Evolutionary conservation across 2,888 invertebrate genomes (phyloP).

Genomic region (Noctua janthe): DNA sequence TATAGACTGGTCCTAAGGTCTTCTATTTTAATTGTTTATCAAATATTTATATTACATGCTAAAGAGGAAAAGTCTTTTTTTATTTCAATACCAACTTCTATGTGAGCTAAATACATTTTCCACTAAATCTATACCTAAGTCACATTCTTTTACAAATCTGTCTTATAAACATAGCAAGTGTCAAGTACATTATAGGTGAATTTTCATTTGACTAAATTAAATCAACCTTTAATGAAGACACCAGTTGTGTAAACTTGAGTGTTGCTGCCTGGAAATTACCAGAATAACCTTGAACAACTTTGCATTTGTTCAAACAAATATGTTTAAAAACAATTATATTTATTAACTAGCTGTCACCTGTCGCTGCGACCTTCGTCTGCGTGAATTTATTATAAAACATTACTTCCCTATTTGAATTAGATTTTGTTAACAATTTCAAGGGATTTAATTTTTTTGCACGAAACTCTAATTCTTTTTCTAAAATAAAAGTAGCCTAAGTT

Average conservation of each 20-base stretch:
- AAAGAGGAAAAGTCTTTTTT: slow-evolving; percentile 6
- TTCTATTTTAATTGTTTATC: background rate
- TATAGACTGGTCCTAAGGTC: background rate
- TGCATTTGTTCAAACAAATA: background rate
- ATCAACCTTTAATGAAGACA: background rate
- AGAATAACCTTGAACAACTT: slow-evolving; percentile 3
- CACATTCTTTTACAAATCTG: slow-evolving; percentile 2
- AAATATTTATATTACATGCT: slow-evolving; percentile 21
- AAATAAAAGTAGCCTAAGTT: background rate
- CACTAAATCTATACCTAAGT: slow-evolving; percentile 27
- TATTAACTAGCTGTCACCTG: background rate
- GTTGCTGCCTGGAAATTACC: background rate
- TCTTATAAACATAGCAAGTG: background rate
- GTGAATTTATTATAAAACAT: too few relatives aligned
- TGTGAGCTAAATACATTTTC: slow-evolving; percentile 22
- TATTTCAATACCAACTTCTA: slow-evolving; percentile 4
- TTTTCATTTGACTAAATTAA: background rate
- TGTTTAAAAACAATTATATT: background rate
- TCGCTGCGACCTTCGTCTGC: too few relatives aligned
- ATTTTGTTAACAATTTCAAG: too few relatives aligned
- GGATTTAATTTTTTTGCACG: too few relatives aligned
- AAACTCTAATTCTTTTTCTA: too few relatives aligned
- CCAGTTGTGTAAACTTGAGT: slow-evolving; percentile 23
- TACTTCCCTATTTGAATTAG: too few relatives aligned
- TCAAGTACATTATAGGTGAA: background rate